Conservation (phyloP, 2,797 vertebrate genomes). For the Pseudopleuronectes americanus region DNA sequence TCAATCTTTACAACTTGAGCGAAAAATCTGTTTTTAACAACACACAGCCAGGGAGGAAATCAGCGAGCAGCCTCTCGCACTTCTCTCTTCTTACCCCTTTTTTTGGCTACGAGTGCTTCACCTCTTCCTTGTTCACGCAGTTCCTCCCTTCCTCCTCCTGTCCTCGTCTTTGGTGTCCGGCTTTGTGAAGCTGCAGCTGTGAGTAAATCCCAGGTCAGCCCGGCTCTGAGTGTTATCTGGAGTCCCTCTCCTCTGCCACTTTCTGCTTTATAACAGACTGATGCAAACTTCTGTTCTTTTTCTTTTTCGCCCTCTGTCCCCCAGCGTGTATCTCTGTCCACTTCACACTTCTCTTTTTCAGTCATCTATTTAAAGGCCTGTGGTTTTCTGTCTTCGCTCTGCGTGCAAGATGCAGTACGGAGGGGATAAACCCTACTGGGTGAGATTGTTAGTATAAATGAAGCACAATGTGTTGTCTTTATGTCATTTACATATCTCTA, state of each 20-base stretch:
- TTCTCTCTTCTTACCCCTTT: constrained; percentile 61
- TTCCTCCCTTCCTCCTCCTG: constrained; percentile 10
- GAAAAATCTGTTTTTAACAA: not conserved
- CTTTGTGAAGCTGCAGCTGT: constrained; percentile 19
- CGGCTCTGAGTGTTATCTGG: constrained; percentile 6
- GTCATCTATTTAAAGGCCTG: constrained; percentile 76
- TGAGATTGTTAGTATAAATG: constrained; percentile 3
- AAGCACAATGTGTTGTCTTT: not conserved
- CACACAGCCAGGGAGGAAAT: constrained; percentile 9
- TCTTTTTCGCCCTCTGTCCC: constrained; percentile 33
- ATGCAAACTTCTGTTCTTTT: constrained; percentile 58
- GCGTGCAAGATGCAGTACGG: constrained; percentile 14
- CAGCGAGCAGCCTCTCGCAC: not conserved
- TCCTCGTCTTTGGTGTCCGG: constrained; percentile 5
- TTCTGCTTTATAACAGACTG: constrained; percentile 34
- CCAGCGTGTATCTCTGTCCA: constrained; percentile 52
- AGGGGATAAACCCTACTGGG: not conserved
- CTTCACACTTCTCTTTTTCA: constrained; percentile 85
- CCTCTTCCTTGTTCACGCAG: constrained; percentile 23
- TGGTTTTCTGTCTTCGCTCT: constrained; percentile 57
- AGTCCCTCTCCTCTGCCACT: constrained; percentile 9
- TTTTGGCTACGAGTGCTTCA: not conserved
- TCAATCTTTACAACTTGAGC: not conserved
- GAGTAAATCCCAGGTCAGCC: constrained; percentile 52
- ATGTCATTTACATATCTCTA: constrained; percentile 11